Percentiles rank a stretch among this genome's conserved stretches.
Evolutionary conservation across 2,888 invertebrate species (phyloP).

Genomic region (Acrobasis repandana): DNA sequence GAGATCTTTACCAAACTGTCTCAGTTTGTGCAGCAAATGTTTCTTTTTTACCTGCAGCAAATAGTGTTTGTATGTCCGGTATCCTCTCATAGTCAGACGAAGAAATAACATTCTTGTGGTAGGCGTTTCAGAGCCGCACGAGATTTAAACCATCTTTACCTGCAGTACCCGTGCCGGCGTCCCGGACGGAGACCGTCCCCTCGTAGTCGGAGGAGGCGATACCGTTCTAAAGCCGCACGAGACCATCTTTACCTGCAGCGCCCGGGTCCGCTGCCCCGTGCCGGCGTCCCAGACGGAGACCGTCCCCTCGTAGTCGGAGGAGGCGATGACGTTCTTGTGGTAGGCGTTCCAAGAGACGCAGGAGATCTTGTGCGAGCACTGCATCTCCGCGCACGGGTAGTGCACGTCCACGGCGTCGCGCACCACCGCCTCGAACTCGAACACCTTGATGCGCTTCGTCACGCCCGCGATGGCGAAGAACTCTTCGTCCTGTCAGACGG

Average conservation of each 20-base stretch:
- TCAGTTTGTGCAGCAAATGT: too few relatives aligned
- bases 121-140: too few relatives aligned
- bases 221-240: conserved; percentile 10
- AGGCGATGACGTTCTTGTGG: conserved; percentile 91
- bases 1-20: too few relatives aligned
- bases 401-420: conserved; percentile 94
- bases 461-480: conserved; percentile 98
- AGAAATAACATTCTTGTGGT: too few relatives aligned
- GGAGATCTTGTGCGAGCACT: conserved; percentile 95
- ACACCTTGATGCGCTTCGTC: conserved; percentile 96
- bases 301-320: conserved; percentile 97
- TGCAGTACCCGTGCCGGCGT: conserved; percentile 44
- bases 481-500: conserved; percentile 87
- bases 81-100: not conserved
- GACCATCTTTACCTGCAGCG: conserved; percentile 46
- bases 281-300: conserved; percentile 96
- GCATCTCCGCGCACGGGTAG: conserved; percentile 96
- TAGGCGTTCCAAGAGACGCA: conserved; percentile 97
- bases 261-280: conserved; percentile 88
- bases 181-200: not conserved
- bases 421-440: conserved; percentile 93
- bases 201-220: not conserved
- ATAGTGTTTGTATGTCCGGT: too few relatives aligned
- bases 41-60: too few relatives aligned
- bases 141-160: conserved; percentile 54